Evolutionary conservation across 2,113 vertebrate species (phyloP).

Genomic region (Pollachius pollachius): DNA sequence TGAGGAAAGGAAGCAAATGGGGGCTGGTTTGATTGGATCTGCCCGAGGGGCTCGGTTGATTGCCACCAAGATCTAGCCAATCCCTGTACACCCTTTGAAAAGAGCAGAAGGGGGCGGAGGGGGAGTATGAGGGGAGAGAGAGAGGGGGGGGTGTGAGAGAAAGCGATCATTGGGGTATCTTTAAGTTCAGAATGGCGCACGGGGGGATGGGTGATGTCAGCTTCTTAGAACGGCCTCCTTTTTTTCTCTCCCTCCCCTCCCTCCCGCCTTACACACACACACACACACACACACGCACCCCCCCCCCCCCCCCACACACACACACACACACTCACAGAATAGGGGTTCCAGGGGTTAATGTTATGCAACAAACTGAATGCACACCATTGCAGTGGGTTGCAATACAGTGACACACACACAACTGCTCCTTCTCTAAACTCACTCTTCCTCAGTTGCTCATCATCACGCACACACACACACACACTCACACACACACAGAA

Average conservation of each 20-base stretch:
- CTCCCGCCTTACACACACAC: constrained; percentile 19
- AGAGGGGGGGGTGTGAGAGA: not conserved
- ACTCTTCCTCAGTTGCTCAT: not conserved
- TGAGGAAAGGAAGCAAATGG: constrained; percentile 27
- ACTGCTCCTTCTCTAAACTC: constrained; percentile 16
- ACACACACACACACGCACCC: too few relatives aligned
- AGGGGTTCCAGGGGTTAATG: constrained; percentile 79
- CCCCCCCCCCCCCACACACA: too few relatives aligned
- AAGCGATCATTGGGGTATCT: not conserved
- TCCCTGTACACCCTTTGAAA: constrained; percentile 52
- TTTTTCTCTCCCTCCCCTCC: constrained; percentile 44
- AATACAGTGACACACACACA: constrained; percentile 63
- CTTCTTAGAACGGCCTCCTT: constrained; percentile 56
- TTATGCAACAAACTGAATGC: constrained; percentile 77
- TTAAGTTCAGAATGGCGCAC: constrained; percentile 11
- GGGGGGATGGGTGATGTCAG: constrained; percentile 62
- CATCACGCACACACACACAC: not conserved
- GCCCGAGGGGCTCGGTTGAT: constrained; percentile 69
- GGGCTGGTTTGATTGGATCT: constrained; percentile 54
- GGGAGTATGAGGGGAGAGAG: not conserved
- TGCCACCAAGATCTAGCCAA: constrained; percentile 71
- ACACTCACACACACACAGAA: not conserved
- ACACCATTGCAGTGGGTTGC: constrained; percentile 56
- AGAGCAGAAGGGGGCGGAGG: constrained; percentile 34
- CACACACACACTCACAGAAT: constrained; percentile 58